phyloP scores from a whole-genome alignment of 30 jellyfish, hydroid and myxozoan genomes.

The Morbakka virulenta region DNA sequence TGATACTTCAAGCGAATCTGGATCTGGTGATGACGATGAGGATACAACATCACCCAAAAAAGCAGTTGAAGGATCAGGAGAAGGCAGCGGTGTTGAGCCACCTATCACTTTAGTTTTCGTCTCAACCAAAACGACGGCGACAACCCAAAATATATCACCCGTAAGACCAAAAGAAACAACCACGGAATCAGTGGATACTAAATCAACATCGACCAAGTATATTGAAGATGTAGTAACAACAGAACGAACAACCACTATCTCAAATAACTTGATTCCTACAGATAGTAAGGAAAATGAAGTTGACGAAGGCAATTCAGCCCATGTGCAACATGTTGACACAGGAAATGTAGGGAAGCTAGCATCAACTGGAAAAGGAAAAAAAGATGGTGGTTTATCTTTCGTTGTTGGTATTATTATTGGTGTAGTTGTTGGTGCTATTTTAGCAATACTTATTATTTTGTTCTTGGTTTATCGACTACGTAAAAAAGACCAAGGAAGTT shows the following conservation, averaged over 20 bases:
- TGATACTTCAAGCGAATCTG: conserved; percentile 23
- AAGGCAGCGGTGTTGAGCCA: conserved; percentile 45
- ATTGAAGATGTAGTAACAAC: conserved; percentile 1
- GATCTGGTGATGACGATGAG: conserved; percentile 52
- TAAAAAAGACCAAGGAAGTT: conserved; percentile 90
- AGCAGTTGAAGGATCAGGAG: conserved; percentile 65
- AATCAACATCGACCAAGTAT: neutral
- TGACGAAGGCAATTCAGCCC: conserved; percentile 1
- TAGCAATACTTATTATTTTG: conserved; percentile 65
- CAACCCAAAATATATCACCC: neutral
- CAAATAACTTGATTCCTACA: neutral
- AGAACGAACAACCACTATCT: neutral
- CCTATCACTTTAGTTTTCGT: neutral
- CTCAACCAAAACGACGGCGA: neutral
- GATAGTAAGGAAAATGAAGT: neutral
- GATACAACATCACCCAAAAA: neutral
- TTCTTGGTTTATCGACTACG: conserved; percentile 83
- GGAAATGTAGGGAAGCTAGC: conserved; percentile 8
- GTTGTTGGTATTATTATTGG: conserved; percentile 86
- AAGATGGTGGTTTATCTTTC: conserved; percentile 45
- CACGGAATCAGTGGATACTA: conserved; percentile 5
- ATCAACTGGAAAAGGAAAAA: neutral
- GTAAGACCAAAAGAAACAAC: neutral
- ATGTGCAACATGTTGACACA: neutral
- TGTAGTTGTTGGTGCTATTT: conserved; percentile 89